phyloP scores from a whole-genome alignment of 2,113 vertebrate genomes.

The Sitta europaea region DNA sequence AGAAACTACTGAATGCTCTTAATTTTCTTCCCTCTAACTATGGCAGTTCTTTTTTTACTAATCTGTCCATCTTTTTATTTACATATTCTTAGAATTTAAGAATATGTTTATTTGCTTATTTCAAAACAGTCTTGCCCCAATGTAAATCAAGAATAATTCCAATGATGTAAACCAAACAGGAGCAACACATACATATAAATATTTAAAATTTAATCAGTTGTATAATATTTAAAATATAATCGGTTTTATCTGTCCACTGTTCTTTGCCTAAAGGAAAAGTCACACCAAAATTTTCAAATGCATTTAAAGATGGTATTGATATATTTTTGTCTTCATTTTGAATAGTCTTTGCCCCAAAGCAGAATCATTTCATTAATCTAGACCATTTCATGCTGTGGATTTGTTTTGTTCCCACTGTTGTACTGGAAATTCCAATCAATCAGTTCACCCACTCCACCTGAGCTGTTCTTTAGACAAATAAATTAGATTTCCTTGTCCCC shows the following conservation, averaged over 20 bases:
- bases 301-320: neutral
- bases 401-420: neutral
- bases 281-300: neutral
- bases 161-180: neutral
- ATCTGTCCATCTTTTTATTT: neutral
- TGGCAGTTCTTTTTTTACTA: neutral
- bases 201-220: neutral
- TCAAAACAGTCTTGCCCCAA: neutral
- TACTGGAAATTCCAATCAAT: neutral
- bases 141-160: neutral
- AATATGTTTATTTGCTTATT: neutral
- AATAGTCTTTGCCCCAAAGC: neutral
- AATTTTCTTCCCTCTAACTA: neutral
- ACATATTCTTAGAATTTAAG: neutral
- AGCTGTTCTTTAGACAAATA: neutral
- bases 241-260: neutral
- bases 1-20: neutral
- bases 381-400: neutral
- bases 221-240: neutral
- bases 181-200: neutral
- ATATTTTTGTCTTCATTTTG: neutral
- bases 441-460: neutral
- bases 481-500: neutral
- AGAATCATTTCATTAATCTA: neutral
- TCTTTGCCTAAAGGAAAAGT: neutral